Evolutionary conservation across 2,113 vertebrate species (phyloP), one percentile per base, ranked within the genome.

Genomic region (Limnothrissa miodon): DNA sequence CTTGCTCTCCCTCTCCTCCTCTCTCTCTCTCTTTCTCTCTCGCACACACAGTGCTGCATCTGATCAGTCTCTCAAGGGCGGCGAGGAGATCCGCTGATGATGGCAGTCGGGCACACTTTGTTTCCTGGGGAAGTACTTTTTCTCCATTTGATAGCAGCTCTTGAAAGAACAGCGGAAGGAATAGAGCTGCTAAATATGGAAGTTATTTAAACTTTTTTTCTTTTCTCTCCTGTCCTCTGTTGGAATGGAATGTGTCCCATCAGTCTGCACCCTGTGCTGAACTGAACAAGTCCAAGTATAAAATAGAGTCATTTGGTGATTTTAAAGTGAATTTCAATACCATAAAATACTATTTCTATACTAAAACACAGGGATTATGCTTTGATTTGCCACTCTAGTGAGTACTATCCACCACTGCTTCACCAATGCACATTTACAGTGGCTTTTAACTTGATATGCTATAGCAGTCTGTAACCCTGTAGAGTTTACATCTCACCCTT

Each of bases 11-110:
- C 85, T 83, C 80, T 66, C 81, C 86, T 85, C 82, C 59, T 84
- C 33, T 83, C 78, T 80, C 33, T 80, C 56, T 81, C n/a, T 85
- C 85, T 62, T 80, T 80, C 70, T 74, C 33, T 74, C 56, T 78
- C 46, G 80, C 84, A 82, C 78, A 62, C 80, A 81, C 79, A 46
- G 78, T 81, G 83, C 66, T 81, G 48, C 83, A 84, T 86, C 85
- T 82, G 86, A 87, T 89, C 87, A 83, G 85, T 88, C 87, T 86
- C 80, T 89, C 82, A 90, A 88, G 89, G 83, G 84, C 86, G 39
- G 59, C 10, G 39, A 36, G 80, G 74, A 85, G 83, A 85, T 86
- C 86, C 78, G 42, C 66, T 74, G 66, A 66, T 86, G 80, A 86
- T 87, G 87, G 88, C 85, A 81, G 79, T 36, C 66, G 36, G 78